Evolutionary conservation across 2,888 invertebrate genomes (phyloP), one percentile per base, ranked within the genome.

Genomic region (Cenopis cana): DNA sequence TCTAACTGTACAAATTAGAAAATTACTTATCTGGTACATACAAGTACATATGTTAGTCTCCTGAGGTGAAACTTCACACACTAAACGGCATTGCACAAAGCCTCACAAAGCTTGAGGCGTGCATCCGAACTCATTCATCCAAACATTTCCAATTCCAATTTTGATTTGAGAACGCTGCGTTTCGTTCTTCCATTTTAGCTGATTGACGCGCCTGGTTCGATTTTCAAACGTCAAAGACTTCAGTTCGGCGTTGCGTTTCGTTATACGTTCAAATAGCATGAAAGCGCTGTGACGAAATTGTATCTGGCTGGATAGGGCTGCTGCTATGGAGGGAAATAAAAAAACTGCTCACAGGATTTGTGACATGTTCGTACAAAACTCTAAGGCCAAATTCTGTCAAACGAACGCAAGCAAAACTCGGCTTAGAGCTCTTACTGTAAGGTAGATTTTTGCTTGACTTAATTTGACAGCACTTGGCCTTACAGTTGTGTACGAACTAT

Each of bases 121-220:
- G 59, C 54, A 70, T 61, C 24, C 38, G 60, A 54, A 66, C 50
- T 49, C 71, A 66, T 71, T 71, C 71, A 61, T 61, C 60, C 67
- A 62, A 67, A 57, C 68, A 62, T 67, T 73, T 77, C 81, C 81
- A 82, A 84, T 83, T 86, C 82, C 85, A 86, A 87, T 82, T 86
- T 87, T 81, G 83, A 87, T 88, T 87, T 83, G 83, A 83, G 85
- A 85, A 84, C 75, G 73, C 78, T 80, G 77, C 82, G 83, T 84
- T 85, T 81, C 82, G 87, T 89, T 91, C 90, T 89, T 89, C 87
- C 91, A 91, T 92, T 92, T 92, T 90, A 87, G 78, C 89, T 92
- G 92, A 92, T 92, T 91, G 92, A 91, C 87, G 90, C 87, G 90
- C 84, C 79, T 80, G 84, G 77, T 88, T 90, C 86, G 87, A 84